Evolutionary conservation across 2,113 vertebrate species (phyloP), one percentile per base, ranked within the genome.

Genomic region (Hiodon tergisus): DNA sequence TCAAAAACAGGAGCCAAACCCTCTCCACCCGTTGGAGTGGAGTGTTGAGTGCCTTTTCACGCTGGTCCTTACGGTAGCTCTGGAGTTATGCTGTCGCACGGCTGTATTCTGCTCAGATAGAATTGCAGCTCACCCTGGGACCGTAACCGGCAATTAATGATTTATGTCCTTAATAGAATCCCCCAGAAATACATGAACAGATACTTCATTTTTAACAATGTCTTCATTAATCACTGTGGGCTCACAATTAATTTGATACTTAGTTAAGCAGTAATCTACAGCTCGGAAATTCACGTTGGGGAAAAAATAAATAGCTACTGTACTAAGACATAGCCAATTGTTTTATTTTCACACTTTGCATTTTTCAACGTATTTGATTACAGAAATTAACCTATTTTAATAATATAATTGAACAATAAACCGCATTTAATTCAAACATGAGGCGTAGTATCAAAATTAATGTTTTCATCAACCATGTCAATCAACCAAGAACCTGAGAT

Each of bases 161-260:
- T 66, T 62, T 62, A 62, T 16, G 8, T 62, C n/a, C 60, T 62
- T 62, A 62, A 14, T 14, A 16, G 8, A 62, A 62, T 62, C 60
- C 5, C 31, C 2, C 60, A 62, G 8, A 14, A 11, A 62, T 62
- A n/a, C 11, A 62, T 62, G 60, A n/a, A 57, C 54, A 2, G 63
- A 31, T 66, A 31, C 6, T 17, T n/a, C 16, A 63, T 66, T 66
- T 66, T 10, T 46, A 60, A 14, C 60, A 62, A 63, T 58, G 50
- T 63, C 51, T 48, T 67, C 50, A 74, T 74, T 67, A 67, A 16
- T 66, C 73, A 52, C 48, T 59, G 46, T 54, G 47, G 63, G 73
- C n/a, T 75, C n/a, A 10, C 9, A 7, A 67, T 75, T 75, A 47
- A 67, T 75, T 67, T 59, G 17, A 67, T 57, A 54, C 17, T 6